Conservation (phyloP, 1,140 invertebrate species). For the Bombus ignitus region DNA sequence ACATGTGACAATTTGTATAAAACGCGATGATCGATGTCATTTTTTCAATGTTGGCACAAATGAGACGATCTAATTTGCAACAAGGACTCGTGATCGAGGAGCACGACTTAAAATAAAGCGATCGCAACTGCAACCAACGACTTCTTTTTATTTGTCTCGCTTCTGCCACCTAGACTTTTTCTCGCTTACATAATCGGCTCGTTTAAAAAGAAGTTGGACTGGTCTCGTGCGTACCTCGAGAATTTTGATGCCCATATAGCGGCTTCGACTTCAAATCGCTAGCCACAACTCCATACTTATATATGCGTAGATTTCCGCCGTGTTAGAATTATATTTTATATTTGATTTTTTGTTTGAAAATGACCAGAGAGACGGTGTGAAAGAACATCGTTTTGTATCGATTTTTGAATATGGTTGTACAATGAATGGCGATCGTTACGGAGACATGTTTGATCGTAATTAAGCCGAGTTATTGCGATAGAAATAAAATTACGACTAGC, state of each 20-base stretch:
- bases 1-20: not conserved
- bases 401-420: not conserved
- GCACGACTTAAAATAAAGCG: conserved; percentile 6
- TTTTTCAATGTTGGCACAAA: not conserved
- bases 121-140: not conserved
- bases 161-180: conserved; percentile 31
- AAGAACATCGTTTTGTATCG: not conserved
- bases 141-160: conserved; percentile 18
- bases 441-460: conserved; percentile 20
- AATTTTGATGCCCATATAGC: conserved; percentile 59
- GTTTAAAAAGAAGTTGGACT: conserved; percentile 67
- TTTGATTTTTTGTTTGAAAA: not conserved
- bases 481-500: conserved; percentile 35
- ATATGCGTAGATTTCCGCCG: not conserved
- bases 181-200: conserved; percentile 68
- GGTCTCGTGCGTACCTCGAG: conserved; percentile 53
- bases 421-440: conserved; percentile 5
- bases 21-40: not conserved
- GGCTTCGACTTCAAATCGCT: not conserved
- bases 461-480: conserved; percentile 22
- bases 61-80: conserved; percentile 5
- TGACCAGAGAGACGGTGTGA: not conserved
- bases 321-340: not conserved
- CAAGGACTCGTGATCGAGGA: conserved; percentile 16
- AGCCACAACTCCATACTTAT: not conserved